A percentile compares a stretch with the other conserved stretches of the same genome.
Conservation (phyloP, 2,888 invertebrate genomes). For the Agrotis puta region DNA sequence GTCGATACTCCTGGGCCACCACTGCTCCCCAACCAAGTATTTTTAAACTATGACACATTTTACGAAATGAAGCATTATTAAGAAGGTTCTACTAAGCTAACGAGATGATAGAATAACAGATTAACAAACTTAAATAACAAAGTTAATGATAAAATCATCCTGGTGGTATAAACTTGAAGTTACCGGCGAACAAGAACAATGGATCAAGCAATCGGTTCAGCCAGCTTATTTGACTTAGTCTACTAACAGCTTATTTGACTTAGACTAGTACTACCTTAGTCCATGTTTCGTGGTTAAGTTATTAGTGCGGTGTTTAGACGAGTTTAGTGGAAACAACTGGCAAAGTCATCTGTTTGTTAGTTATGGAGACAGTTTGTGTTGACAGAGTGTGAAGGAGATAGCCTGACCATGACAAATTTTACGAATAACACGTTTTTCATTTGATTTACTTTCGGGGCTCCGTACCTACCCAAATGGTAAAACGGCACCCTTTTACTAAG, state of each 20-base stretch:
- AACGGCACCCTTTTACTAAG: no score
- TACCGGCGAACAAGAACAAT: constrained; percentile 47
- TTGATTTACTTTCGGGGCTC: no score
- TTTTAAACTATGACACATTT: no score
- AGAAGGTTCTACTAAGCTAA: neutral
- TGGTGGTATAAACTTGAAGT: constrained; percentile 37
- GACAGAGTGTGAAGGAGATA: constrained; percentile 14
- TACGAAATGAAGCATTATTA: no score
- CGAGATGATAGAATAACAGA: constrained; percentile 3
- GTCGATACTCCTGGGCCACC: no score
- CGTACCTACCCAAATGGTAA: no score
- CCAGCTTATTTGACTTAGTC: constrained; percentile 61
- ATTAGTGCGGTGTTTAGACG: constrained; percentile 40
- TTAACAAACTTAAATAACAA: constrained; percentile 33
- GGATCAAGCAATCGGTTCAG: constrained; percentile 56
- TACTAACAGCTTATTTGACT: constrained; percentile 63
- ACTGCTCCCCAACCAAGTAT: no score
- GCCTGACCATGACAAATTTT: no score
- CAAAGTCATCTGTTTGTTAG: constrained; percentile 43
- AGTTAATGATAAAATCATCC: constrained; percentile 43
- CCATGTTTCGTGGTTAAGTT: constrained; percentile 47
- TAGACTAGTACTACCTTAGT: constrained; percentile 49
- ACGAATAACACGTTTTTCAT: no score
- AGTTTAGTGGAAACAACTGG: constrained; percentile 32
- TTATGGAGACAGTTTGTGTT: constrained; percentile 30